phyloP scores from a whole-genome alignment of 2,888 invertebrate species.

The Lepidonotus clava region DNA sequence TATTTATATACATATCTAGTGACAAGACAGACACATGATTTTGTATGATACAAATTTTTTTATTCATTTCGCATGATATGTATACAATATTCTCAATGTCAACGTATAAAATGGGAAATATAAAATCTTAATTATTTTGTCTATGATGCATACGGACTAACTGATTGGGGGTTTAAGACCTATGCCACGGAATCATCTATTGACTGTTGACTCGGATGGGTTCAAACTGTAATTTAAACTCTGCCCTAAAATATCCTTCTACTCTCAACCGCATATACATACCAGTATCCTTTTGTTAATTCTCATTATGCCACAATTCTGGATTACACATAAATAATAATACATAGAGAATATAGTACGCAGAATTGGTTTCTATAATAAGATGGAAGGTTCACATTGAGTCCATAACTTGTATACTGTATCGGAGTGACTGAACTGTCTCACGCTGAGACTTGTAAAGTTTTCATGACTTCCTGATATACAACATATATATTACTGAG shows the following conservation, averaged over 20 bases:
- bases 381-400: neutral
- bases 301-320: slow-evolving; percentile 35
- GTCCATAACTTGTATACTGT: neutral
- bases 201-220: slow-evolving; percentile 2
- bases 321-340: slow-evolving; percentile 29
- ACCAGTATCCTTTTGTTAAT: neutral
- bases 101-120: slow-evolving; percentile 52
- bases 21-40: too few species aligned
- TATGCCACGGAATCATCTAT: neutral
- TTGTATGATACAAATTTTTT: slow-evolving; percentile 45
- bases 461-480: neutral
- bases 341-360: slow-evolving; percentile 26
- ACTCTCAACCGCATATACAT: neutral
- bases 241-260: neutral
- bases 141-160: slow-evolving; percentile 42
- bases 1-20: neutral
- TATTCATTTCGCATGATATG: slow-evolving; percentile 47
- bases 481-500: neutral
- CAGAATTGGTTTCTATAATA: neutral
- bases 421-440: neutral
- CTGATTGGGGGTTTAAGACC: slow-evolving; percentile 10
- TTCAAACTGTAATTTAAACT: neutral
- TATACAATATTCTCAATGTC: slow-evolving; percentile 54
- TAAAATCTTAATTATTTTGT: slow-evolving; percentile 40
- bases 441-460: neutral